Conservation (phyloP, 1,140 invertebrate species). For the Calephelis nemesis region DNA sequence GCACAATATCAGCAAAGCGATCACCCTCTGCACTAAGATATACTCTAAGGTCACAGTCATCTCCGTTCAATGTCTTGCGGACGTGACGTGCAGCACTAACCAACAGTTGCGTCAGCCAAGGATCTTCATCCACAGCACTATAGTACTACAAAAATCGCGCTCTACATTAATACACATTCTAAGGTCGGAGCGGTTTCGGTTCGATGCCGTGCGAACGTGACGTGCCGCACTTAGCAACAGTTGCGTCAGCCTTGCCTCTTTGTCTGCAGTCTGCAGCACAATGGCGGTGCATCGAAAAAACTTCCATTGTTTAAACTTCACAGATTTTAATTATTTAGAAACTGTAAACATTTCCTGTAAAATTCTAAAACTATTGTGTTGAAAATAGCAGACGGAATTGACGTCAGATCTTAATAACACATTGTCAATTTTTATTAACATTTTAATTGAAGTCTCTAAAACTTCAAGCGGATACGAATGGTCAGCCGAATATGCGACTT, state of each 20-base stretch:
- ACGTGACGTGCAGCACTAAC: conserved; percentile 5
- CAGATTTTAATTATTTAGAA: background rate
- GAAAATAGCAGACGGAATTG: too few relatives aligned
- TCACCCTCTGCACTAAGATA: background rate
- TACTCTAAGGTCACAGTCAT: background rate
- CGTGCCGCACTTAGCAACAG: conserved; percentile 19
- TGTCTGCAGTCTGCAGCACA: background rate
- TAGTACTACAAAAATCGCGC: background rate
- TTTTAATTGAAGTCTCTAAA: too few relatives aligned
- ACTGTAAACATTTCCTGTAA: too few relatives aligned
- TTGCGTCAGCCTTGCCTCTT: conserved; percentile 20
- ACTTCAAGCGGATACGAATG: too few relatives aligned
- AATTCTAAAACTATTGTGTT: too few relatives aligned
- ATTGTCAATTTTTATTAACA: too few relatives aligned
- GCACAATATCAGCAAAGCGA: too few relatives aligned
- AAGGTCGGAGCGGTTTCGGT: background rate
- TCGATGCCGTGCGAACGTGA: conserved; percentile 22
- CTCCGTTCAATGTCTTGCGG: conserved; percentile 16
- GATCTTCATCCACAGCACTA: too few relatives aligned
- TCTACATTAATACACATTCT: background rate
- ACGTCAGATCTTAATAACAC: too few relatives aligned
- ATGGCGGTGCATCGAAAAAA: conserved; percentile 15
- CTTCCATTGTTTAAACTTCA: background rate
- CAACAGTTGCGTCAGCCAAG: too few relatives aligned
- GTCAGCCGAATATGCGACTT: too few relatives aligned